A percentile compares a stretch with the other conserved stretches of the same genome.
Conservation (phyloP, 1,140 invertebrate species). For the Arion vulgaris region DNA sequence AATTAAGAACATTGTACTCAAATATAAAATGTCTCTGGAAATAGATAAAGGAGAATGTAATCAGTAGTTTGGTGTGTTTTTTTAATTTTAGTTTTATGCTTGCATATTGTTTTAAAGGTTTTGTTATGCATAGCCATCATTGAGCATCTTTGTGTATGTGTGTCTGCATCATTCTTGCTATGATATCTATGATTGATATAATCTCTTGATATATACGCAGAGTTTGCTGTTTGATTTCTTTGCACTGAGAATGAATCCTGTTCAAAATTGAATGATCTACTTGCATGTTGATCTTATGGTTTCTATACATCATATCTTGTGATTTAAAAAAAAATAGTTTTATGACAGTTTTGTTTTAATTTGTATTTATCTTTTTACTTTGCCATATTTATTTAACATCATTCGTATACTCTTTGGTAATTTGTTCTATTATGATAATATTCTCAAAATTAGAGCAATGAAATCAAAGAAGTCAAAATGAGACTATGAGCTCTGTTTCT, state of each 20-base stretch:
- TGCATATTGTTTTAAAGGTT: neutral
- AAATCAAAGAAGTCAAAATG: too few relatives aligned
- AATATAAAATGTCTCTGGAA: neutral
- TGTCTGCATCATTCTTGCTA: neutral
- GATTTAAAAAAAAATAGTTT: too few relatives aligned
- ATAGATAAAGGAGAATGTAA: neutral
- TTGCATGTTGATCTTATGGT: neutral
- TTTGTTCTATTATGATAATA: too few relatives aligned
- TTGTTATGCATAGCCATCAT: neutral
- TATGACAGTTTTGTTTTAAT: too few relatives aligned
- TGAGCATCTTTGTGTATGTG: neutral
- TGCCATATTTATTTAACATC: too few relatives aligned
- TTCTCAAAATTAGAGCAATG: too few relatives aligned
- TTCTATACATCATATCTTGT: too few relatives aligned
- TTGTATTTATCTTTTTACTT: too few relatives aligned
- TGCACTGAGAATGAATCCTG: neutral
- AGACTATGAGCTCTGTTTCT: too few relatives aligned
- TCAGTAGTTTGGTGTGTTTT: neutral
- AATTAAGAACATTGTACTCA: neutral
- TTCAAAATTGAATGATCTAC: neutral
- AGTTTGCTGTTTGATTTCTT: neutral
- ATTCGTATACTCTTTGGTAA: too few relatives aligned
- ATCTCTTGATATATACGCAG: neutral
- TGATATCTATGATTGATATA: neutral
- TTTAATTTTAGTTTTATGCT: neutral